Evolutionary conservation across 1,140 invertebrate genomes (phyloP), one percentile per base, ranked within the genome.

Genomic region (Drosophila subpulchrella): DNA sequence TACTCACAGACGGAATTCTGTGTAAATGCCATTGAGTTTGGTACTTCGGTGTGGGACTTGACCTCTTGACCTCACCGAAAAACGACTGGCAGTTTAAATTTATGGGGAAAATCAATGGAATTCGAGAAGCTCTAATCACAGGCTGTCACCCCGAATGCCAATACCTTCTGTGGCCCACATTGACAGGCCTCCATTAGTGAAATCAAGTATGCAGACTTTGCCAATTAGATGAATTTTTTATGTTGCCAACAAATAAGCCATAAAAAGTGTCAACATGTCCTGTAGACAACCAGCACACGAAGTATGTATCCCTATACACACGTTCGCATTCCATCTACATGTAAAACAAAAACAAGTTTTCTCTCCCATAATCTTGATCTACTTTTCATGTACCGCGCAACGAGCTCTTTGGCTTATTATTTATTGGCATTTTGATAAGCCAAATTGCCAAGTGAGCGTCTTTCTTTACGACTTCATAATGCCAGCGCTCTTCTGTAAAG

Each of bases 381-480:
- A 75, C 72, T 75, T 70, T 80, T 70, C 74, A 78, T 78, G 74
- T 78, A 78, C 57, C 51, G 39, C 51, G 60, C 75, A 78, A 41
- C 48, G 60, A 73, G 68, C 47, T 66, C 59, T 67, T 54, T 61
- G 59, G 61, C 62, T 79, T 79, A 73, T 74, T 79, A 63, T 61
- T 81, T 76, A 78, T 81, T 51, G 61, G 61, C 53, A 62, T 81
- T 48, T 77, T 66, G 74, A 81, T 81, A 81, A 77, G 48, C 66
- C 47, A 61, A 79, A 83, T 65, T 75, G 79, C 63, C 68, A 50
- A 46, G 67, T 66, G 58, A 56, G 73, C 54, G 20, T 57, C 30
- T 54, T 55, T 66, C 10, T 54, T 42, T 46, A 53, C 42, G 51
- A 54, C 63, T 61, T 50, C 59, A 56, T 70, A 71, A 71, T 70